phyloP scores from a whole-genome alignment of 2,113 vertebrate species.

The Megaceryle maxima region DNA sequence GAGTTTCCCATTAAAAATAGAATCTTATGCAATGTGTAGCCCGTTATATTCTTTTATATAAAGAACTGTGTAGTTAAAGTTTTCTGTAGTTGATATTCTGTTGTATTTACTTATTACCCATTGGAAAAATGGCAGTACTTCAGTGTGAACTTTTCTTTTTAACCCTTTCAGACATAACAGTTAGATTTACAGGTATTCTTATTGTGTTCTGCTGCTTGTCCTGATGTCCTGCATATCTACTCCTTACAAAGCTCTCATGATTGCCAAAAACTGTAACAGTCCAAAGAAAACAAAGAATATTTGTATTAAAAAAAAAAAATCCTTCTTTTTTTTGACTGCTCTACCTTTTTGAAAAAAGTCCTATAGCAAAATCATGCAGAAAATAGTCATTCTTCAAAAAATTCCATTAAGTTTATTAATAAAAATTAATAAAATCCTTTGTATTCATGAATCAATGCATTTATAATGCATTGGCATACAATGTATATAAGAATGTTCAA shows the following conservation, averaged over 20 bases:
- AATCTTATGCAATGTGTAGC: neutral
- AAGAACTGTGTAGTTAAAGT: neutral
- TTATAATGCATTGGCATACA: neutral
- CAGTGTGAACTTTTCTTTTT: neutral
- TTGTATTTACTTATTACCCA: neutral
- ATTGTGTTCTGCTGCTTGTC: neutral
- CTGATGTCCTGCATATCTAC: neutral
- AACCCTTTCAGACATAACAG: neutral
- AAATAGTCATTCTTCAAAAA: neutral
- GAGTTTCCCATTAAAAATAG: neutral
- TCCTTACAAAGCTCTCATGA: neutral
- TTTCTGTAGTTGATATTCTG: neutral
- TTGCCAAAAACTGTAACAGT: neutral
- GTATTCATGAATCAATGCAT: neutral
- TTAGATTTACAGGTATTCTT: neutral
- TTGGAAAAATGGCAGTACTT: neutral
- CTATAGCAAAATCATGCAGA: neutral
- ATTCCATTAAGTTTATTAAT: neutral
- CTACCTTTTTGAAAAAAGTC: neutral
- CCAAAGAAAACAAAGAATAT: neutral
- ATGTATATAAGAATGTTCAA: neutral
- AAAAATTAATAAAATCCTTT: neutral
- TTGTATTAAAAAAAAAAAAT: neutral
- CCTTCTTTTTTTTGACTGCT: neutral
- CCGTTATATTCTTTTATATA: neutral